Conservation (phyloP, 2,888 invertebrate species). For the Harpalus rubripes region DNA sequence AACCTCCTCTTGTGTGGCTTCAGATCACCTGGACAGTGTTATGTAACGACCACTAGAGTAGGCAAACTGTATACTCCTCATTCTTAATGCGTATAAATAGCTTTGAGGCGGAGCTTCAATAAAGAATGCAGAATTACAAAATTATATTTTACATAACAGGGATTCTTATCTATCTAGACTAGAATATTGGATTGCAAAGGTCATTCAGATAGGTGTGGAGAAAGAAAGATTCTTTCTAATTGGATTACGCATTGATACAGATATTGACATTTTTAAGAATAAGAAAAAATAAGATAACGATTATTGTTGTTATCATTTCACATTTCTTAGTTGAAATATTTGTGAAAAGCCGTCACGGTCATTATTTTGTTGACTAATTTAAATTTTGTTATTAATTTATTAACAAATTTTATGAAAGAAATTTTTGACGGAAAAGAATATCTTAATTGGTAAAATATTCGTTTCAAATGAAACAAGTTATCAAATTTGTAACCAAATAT, state of each 20-base stretch:
- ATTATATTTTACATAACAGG: conserved; percentile 34
- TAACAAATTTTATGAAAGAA: too few species aligned
- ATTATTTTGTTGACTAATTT: too few species aligned
- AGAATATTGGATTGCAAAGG: conserved; percentile 36
- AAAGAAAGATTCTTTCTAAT: not conserved
- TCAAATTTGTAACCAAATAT: too few species aligned
- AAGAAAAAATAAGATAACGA: too few species aligned
- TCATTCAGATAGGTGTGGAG: not conserved
- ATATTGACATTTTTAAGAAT: not conserved
- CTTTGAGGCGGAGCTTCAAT: not conserved
- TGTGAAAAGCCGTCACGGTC: too few species aligned
- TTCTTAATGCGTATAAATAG: not conserved
- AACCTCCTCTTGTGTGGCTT: conserved; percentile 47
- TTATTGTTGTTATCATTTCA: too few species aligned
- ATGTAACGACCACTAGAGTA: conserved; percentile 7
- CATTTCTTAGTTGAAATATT: too few species aligned
- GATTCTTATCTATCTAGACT: conserved; percentile 34
- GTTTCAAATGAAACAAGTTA: too few species aligned
- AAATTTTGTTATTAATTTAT: too few species aligned
- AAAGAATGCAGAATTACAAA: conserved; percentile 41
- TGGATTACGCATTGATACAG: not conserved
- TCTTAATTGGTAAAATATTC: too few species aligned
- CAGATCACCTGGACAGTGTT: conserved; percentile 26
- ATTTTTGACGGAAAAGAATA: too few species aligned
- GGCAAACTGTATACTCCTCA: not conserved